A percentile compares a stretch with the other conserved stretches of the same genome.
Evolutionary conservation across 2,797 vertebrate species (phyloP).

Genomic region (Xiphorhynchus erythropygius): DNA sequence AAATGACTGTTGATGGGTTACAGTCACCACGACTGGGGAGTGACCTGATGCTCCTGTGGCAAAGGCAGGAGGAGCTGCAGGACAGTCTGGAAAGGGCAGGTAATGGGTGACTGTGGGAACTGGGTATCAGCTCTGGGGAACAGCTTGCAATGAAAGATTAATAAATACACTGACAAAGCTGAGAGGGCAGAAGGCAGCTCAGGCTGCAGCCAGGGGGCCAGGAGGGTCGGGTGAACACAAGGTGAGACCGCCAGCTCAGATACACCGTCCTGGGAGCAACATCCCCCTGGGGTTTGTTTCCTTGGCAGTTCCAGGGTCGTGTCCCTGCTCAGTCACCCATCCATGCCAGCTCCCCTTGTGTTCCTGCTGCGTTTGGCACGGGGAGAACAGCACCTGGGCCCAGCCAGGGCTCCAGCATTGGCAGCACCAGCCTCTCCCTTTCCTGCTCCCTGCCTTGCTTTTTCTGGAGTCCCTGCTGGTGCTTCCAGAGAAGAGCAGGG

Average conservation of each 20-base stretch:
- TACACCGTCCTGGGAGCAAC: not conserved
- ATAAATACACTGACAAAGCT: constrained; percentile 13
- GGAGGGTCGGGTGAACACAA: not conserved
- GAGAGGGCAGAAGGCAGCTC: constrained; percentile 6
- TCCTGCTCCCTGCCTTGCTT: rapidly evolving
- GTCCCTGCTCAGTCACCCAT: not conserved
- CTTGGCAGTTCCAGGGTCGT: not conserved
- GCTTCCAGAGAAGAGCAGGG: not conserved
- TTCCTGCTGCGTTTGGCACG: not conserved
- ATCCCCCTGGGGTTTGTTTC: not conserved
- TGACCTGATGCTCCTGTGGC: constrained; percentile 35
- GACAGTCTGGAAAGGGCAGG: constrained; percentile 15
- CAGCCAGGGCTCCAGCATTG: not conserved
- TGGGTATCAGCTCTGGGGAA: constrained; percentile 45
- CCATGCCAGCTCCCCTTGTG: rapidly evolving
- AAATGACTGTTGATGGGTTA: constrained; percentile 23
- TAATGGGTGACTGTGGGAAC: constrained; percentile 34
- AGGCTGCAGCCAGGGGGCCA: constrained; percentile 12
- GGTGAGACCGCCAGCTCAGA: not conserved
- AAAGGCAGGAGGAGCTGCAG: constrained; percentile 32
- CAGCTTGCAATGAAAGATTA: constrained; percentile 34
- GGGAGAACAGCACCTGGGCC: not conserved
- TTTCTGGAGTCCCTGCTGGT: not conserved
- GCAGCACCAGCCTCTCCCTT: not conserved
- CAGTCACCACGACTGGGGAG: constrained; percentile 34